A percentile compares a stretch with the other conserved stretches of the same genome.
These are phyloP conservation scores for Stenoptilia bipunctidactyla DNA, from an alignment of 2,888 invertebrate species.

Conservation along the genomic window DNA sequence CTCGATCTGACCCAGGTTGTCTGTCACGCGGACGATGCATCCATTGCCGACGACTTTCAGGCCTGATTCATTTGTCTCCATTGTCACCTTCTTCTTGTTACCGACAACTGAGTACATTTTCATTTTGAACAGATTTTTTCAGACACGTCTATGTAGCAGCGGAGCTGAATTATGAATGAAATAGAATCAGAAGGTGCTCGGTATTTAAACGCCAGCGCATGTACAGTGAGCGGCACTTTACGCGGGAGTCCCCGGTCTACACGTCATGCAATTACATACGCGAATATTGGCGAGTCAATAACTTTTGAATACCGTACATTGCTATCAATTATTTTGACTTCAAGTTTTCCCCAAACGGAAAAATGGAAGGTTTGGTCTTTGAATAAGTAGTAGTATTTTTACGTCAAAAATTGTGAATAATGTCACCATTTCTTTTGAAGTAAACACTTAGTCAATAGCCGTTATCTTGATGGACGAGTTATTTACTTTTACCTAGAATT, in stretches of 20 bases:
- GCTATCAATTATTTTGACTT: no score
- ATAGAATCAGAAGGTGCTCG: constrained; percentile 20
- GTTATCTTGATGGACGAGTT: no score
- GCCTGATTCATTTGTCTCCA: constrained; percentile 46
- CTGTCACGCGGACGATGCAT: constrained; percentile 44
- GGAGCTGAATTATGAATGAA: constrained; percentile 21
- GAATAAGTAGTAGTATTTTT: no score
- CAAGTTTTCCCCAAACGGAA: no score
- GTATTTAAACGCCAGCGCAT: constrained; percentile 20
- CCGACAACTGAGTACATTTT: constrained; percentile 58
- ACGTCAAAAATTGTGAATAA: no score
- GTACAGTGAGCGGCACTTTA: constrained; percentile 21
- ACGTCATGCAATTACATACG: no score
- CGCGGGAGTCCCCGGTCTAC: neutral
- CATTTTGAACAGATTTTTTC: constrained; percentile 30
- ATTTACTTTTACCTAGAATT: no score
- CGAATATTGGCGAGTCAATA: no score
- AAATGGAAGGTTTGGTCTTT: no score
- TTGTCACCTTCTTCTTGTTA: constrained; percentile 63
- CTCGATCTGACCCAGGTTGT: constrained; percentile 55
- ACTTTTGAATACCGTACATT: no score
- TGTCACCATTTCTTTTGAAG: no score
- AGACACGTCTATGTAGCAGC: neutral
- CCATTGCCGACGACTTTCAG: constrained; percentile 56
- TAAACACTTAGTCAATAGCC: no score